These are phyloP conservation scores for Aurelia sp. DNA, from an alignment of 30 jellyfish, hydroid and myxozoan species.

Conservation along the genomic window DNA sequence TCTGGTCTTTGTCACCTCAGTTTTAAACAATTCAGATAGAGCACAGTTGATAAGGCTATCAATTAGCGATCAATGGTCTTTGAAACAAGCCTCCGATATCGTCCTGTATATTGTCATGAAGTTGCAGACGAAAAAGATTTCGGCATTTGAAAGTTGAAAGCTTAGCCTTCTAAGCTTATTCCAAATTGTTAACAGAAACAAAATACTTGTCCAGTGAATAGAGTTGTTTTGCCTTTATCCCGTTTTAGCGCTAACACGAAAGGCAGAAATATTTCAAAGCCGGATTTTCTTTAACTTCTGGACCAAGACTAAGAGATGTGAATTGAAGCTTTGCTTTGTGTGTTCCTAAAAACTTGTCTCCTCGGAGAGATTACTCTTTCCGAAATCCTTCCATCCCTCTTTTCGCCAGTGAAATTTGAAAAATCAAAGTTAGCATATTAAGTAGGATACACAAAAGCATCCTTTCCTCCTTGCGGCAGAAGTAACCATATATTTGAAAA, in stretches of 20 bases:
- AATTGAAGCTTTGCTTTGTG: constrained; percentile 16
- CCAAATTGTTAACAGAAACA: constrained; percentile 76
- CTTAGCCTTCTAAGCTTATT: constrained; percentile 64
- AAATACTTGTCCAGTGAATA: constrained; percentile 61
- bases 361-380: constrained; percentile 41
- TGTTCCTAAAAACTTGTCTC: constrained; percentile 32
- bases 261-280: constrained; percentile 64
- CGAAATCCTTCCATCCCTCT: constrained; percentile 46
- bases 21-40: too few relatives aligned
- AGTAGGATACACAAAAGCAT: too few relatives aligned
- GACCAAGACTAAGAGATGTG: constrained; percentile 40
- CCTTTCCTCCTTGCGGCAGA: too few relatives aligned
- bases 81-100: constrained; percentile 4
- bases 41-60: too few relatives aligned
- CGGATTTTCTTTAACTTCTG: constrained; percentile 57
- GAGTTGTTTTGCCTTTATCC: constrained; percentile 76
- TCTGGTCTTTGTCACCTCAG: too few relatives aligned
- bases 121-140: constrained; percentile 40
- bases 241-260: constrained; percentile 70
- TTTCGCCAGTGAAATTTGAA: neutral
- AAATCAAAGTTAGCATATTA: too few relatives aligned
- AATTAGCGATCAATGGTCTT: constrained; percentile 24
- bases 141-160: constrained; percentile 66
- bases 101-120: neutral
- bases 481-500: too few relatives aligned